Conservation (phyloP, 2,888 invertebrate species). For the Gortyna flavago region DNA sequence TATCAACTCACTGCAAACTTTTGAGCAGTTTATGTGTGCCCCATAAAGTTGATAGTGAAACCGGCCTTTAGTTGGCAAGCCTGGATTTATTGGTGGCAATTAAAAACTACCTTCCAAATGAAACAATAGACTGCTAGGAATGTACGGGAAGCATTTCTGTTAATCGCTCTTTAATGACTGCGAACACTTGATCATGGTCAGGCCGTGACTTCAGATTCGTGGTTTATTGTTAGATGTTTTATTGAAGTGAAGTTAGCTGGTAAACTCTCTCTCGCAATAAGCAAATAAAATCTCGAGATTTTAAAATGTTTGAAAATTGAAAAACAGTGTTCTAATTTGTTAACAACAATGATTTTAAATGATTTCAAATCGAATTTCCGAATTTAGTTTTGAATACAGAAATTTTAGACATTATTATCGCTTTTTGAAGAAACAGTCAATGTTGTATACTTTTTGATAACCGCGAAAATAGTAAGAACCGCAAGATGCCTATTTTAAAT, state of each 20-base stretch:
- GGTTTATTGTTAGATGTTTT: background rate
- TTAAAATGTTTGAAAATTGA: background rate
- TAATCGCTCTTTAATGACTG: conserved; percentile 2
- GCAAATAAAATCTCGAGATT: background rate
- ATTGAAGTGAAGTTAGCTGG: background rate
- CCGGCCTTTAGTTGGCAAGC: conserved; percentile 11
- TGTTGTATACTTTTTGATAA: conserved; percentile 26
- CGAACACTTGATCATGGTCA: conserved; percentile 9
- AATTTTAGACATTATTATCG: background rate
- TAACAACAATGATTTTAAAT: background rate
- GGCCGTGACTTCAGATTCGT: background rate
- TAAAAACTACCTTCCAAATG: conserved; percentile 44
- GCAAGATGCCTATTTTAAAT: background rate
- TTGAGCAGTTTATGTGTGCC: background rate
- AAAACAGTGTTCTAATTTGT: background rate
- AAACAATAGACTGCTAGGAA: conserved; percentile 38
- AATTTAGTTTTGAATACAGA: conserved; percentile 14
- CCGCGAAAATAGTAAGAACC: background rate
- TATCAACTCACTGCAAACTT: conserved; percentile 14
- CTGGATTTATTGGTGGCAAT: conserved; percentile 39
- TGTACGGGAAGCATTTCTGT: conserved; percentile 21
- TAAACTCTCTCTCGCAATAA: background rate
- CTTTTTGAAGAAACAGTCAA: conserved; percentile 9
- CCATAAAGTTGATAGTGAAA: conserved; percentile 32
- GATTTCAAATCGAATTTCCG: background rate